Base-by-base conservation (phyloP, 2,888 invertebrate species). In the Trachelus iudaicus region DNA sequence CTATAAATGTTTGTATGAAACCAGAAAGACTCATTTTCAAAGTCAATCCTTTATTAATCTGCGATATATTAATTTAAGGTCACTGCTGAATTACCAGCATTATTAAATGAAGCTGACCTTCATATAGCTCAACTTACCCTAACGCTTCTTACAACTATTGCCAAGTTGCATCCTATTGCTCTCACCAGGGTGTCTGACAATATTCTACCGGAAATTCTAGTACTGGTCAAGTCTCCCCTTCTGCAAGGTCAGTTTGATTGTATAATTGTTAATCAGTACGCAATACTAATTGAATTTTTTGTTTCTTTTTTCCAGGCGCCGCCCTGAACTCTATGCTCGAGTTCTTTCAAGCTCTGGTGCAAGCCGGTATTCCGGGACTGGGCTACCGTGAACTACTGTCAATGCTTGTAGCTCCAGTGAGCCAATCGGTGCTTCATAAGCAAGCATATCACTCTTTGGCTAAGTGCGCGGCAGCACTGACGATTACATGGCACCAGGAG, bases 101-200 rank as follows among this genome's bases (percentile, higher is more conserved):
- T 99, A 76, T 94, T 99, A 83, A 97, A 95, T 87, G 99, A 99
- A 92, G 94, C 96, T 73, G 99, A 99, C 93, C 93, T 99, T 81
- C 98, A 99, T 92, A 98, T 99, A 85, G 98, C 99, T 75, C 99
- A 99, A 92, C 94, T 97, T 87, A 97, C 97, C 34, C 93, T 98
- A 80, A 94, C 95, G 77, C 93, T 98, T 76, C 93, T 98, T 77
- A 97, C 97, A 81, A 95, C 97, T 76, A 96, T 97, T 69, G 97
- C 97, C 76, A 93, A 94, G 81, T 93, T 95, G 73, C 96, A 97
- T 89, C 96, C 97, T 12, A 94, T 94, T 83, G 97, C 97, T 75
- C 92, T 98, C 84, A 94, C 95, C 79, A 94, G 94, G 82, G 94
- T 96, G 37, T 93, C 94, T 31, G 94, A 94, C 79, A 94, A 95